phyloP scores from a whole-genome alignment of 2,113 vertebrate species.

The Thalassarche chlororhynchos region DNA sequence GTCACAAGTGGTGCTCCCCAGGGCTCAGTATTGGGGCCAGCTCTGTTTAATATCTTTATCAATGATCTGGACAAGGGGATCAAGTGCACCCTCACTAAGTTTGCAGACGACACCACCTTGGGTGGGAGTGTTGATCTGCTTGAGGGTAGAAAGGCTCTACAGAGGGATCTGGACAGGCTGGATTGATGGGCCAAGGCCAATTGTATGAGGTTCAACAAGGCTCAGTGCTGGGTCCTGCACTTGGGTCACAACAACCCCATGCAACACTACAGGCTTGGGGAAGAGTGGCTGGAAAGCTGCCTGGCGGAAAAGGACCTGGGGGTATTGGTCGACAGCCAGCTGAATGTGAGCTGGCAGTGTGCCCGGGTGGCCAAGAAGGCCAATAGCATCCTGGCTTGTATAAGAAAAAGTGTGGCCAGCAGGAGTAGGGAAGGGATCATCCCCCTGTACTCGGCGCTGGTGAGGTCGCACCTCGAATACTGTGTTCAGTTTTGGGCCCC shows the following conservation, averaged over 20 bases:
- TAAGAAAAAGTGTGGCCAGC: no score
- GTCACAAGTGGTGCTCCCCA: neutral
- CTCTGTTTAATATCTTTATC: neutral
- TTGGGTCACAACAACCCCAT: neutral
- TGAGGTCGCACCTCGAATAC: no score
- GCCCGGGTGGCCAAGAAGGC: no score
- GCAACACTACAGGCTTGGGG: no score
- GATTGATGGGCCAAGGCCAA: fast-evolving
- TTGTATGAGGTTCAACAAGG: neutral
- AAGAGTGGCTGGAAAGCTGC: no score
- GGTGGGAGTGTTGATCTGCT: neutral
- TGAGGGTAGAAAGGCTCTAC: neutral
- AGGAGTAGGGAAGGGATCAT: no score
- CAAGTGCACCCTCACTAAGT: neutral
- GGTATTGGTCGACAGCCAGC: no score
- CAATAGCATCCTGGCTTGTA: no score
- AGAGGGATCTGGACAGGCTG: neutral
- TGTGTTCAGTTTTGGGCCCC: no score
- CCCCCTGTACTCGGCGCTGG: no score
- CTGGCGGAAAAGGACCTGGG: no score
- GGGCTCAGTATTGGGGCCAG: neutral
- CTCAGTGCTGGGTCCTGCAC: fast-evolving
- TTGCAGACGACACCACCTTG: neutral
- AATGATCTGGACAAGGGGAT: neutral
- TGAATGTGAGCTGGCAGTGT: no score